Conservation (phyloP, 1,140 invertebrate genomes). For the Saccostrea echinata region DNA sequence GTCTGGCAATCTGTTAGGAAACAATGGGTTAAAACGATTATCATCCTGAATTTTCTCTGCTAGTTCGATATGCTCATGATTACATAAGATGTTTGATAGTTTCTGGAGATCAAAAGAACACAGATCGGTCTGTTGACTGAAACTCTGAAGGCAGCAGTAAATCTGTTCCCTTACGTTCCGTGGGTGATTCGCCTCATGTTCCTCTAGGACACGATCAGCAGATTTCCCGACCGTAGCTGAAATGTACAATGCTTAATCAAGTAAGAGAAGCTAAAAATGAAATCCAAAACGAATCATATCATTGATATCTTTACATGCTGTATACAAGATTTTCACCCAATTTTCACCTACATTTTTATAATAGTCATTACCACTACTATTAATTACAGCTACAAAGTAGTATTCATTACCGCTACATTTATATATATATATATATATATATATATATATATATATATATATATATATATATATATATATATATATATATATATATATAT, state of each 20-base stretch:
- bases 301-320: too few relatives aligned
- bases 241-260: background rate
- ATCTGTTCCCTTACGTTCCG: slow-evolving; percentile 9
- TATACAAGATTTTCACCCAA: too few relatives aligned
- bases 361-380: too few relatives aligned
- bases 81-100: background rate
- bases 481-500: too few relatives aligned
- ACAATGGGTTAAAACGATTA: background rate
- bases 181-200: background rate
- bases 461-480: too few relatives aligned
- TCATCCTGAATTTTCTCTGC: background rate
- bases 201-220: background rate
- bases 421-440: too few relatives aligned
- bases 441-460: too few relatives aligned
- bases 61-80: background rate
- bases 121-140: background rate
- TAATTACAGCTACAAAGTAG: too few relatives aligned
- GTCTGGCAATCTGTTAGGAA: background rate
- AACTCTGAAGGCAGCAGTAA: background rate
- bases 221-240: background rate
- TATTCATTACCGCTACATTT: too few relatives aligned
- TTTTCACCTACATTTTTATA: too few relatives aligned
- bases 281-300: too few relatives aligned
- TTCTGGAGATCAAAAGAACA: background rate
- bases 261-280: too few relatives aligned